Evolutionary conservation across 2,797 vertebrate species (phyloP).

Genomic region (Eremophila alpestris): DNA sequence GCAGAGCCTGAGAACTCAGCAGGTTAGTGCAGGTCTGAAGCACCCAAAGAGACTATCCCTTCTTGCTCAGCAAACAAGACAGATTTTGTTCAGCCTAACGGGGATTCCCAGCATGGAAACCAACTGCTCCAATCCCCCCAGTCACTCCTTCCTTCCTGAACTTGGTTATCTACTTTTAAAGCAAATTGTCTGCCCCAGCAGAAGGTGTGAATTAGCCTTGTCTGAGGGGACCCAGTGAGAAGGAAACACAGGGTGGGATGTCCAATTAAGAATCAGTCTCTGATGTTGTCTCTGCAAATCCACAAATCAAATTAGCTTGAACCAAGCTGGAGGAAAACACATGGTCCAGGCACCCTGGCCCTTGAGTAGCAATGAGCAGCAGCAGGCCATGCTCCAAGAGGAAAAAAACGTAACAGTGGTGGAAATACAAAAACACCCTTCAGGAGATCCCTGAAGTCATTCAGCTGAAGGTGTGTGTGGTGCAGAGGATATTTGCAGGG

Average conservation of each 20-base stretch:
- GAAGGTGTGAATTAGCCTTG: neutral
- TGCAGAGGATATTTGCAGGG: neutral
- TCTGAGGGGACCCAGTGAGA: neutral
- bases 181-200: neutral
- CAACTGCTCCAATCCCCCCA: neutral
- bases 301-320: neutral
- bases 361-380: neutral
- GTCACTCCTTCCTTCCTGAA: neutral
- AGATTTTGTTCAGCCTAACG: accelerated
- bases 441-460: neutral
- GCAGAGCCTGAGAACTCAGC: accelerated
- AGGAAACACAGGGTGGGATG: neutral
- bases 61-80: neutral
- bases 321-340: neutral
- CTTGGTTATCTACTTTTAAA: neutral
- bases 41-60: accelerated
- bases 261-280: neutral
- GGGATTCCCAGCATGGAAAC: neutral
- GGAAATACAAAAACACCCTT: neutral
- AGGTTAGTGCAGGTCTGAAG: neutral
- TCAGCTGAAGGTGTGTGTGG: neutral
- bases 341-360: neutral
- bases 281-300: neutral
- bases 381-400: neutral
- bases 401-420: neutral